Evolutionary conservation across 2,888 invertebrate genomes (phyloP), one percentile per base, ranked within the genome.

Genomic region (Argynnis bischoffii): DNA sequence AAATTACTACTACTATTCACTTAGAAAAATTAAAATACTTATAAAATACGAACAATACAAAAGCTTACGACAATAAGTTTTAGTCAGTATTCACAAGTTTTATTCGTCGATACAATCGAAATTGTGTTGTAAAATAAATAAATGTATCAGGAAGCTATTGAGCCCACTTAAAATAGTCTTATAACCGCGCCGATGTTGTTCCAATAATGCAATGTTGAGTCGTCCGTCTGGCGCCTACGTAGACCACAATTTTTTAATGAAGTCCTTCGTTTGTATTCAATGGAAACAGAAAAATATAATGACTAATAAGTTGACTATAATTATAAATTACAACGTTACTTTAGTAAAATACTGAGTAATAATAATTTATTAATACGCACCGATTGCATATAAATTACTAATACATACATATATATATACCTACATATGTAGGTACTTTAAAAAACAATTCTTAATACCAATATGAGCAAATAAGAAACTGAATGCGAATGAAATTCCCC

Each of bases 121-220:
- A 41, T 48, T 64, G 51, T 60, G 54, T 48, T 66, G 35, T 60
- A 48, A 65, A 72, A 68, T 67, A 66, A 69, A 72, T 63, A 70
- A 69, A 71, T 68, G 69, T 67, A 74, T 77, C 79, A 83, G 83
- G 82, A 85, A 84, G 78, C 78, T 74, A 73, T 64, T 74, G 76
- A 75, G 72, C 67, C 72, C 74, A 79, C 76, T 82, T 82, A 79
- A 84, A 84, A 84, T 83, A 83, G 80, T 80, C 76, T n/a, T n/a
- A 72, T 78, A 77, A 76, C 74, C 76, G 76, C 69, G 71, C 71
- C 75, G 77, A 72, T 76, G 79, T 79, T 67, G 67, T 67, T 68
- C 69, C 68, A 69, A 67, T 73, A 67, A 69, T 65, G 67, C 65
- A 61, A 50, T 53, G 69, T 61, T 55, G 66, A 70, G 69, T 72